Evolutionary conservation across 2,888 invertebrate genomes (phyloP), one percentile per base, ranked within the genome.

Genomic region (Eupelmus urozonus): DNA sequence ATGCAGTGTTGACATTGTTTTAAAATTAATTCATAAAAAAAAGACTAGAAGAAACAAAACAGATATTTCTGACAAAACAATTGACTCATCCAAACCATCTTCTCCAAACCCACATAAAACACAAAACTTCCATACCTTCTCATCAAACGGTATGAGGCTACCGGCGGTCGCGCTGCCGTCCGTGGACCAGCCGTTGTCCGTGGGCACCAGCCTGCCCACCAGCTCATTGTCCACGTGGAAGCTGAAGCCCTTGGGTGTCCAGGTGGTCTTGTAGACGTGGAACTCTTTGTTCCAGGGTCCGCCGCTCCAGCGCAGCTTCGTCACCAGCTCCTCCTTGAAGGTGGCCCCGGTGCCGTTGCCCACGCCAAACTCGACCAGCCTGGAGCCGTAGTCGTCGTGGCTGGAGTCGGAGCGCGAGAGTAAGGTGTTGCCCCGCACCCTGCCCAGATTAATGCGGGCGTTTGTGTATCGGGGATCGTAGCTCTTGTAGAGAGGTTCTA

Each of bases 81-180:
- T n/a, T n/a, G n/a, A n/a, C n/a, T n/a, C n/a, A n/a, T n/a, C n/a
- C n/a, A n/a, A n/a, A n/a, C n/a, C n/a, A n/a, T n/a, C n/a, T n/a
- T n/a, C n/a, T n/a, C n/a, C n/a, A 34, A 34, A 34, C 60, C 16
- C 4, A 5, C 40, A 34, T n/a, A 18, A 18, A 11, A n/a, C 11
- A 16, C 45, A 49, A 49, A 49, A n/a, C n/a, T n/a, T n/a, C n/a
- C 49, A 2, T 23, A 79, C 79, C 79, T 76, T 79, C 9, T 79
- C 76, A 4, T 79, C 62, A 59, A 96, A 95, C 0, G 96, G 96
- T 1, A 95, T 94, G 90, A 94, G n/a, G 13, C 69, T 40, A 1
- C 27, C 53, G 16, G 57, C 2, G 0, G 7, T 27, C 9, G 65
- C 72, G 1, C 20, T 9, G 16, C 51, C 59, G 42, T 27, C 23